Conservation (phyloP, 2,888 invertebrate genomes). For the Notodonta ziczac region DNA sequence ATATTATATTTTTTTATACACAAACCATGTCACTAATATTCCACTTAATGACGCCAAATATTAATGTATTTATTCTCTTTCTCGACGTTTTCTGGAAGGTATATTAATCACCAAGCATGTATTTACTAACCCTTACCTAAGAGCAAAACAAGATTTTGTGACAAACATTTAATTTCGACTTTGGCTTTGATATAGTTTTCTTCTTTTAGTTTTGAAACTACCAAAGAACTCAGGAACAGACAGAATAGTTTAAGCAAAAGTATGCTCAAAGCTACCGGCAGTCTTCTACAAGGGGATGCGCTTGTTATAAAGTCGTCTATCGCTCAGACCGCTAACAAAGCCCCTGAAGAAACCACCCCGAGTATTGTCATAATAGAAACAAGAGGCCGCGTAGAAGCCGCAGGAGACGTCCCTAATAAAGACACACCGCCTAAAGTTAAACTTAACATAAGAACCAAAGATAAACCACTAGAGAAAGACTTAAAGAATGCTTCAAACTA, state of each 20-base stretch:
- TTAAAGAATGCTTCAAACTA: conserved; percentile 73
- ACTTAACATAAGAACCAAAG: conserved; percentile 66
- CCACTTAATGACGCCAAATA: too few relatives aligned
- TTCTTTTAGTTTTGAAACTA: conserved; percentile 69
- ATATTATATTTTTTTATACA: too few relatives aligned
- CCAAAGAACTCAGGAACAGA: conserved; percentile 76
- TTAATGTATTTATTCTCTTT: too few relatives aligned
- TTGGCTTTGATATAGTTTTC: not conserved
- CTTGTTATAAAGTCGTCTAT: conserved; percentile 72
- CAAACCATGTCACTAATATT: too few relatives aligned
- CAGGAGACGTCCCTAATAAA: conserved; percentile 34
- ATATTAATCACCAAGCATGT: too few relatives aligned
- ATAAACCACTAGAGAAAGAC: conserved; percentile 67
- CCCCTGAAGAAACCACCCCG: conserved; percentile 64
- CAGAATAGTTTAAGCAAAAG: conserved; percentile 79
- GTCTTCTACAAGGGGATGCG: conserved; percentile 74
- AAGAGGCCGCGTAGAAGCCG: conserved; percentile 39
- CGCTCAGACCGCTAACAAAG: conserved; percentile 59
- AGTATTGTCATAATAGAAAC: conserved; percentile 57
- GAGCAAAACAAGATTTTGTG: too few relatives aligned
- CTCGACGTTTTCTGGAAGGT: too few relatives aligned
- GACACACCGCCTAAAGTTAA: conserved; percentile 55
- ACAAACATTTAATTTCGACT: too few relatives aligned
- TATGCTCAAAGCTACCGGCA: conserved; percentile 74
- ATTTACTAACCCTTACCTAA: too few relatives aligned